A percentile compares a stretch with the other conserved stretches of the same genome.
These are phyloP conservation scores for Borostomias antarcticus DNA, from an alignment of 2,797 vertebrate species.

Conservation along the genomic window DNA sequence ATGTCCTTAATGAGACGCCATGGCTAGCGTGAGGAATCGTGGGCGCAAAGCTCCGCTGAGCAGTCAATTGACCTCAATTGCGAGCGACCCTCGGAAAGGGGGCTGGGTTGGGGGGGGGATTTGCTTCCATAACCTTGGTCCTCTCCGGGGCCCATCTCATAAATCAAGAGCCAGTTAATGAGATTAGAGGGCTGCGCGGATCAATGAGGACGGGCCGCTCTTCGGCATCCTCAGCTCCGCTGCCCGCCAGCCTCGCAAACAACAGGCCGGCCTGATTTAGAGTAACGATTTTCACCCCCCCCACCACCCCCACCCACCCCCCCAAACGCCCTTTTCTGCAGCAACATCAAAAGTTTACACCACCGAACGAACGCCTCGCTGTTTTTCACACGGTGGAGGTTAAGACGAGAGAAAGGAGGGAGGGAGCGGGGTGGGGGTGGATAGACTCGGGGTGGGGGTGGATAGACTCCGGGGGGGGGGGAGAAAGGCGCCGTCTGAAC, in stretches of 20 bases:
- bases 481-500: slow-evolving; percentile 40
- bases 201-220: slow-evolving; percentile 64
- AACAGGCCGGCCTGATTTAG: slow-evolving; percentile 59
- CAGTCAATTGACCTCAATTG: slow-evolving; percentile 76
- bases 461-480: no score
- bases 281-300: slow-evolving; percentile 61
- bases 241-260: slow-evolving; percentile 53
- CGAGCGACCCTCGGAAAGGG: slow-evolving; percentile 45
- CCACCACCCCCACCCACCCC: no score
- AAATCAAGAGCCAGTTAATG: slow-evolving; percentile 78
- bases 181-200: slow-evolving; percentile 72
- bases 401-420: background rate
- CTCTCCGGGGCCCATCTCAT: slow-evolving; percentile 67
- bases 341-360: slow-evolving; percentile 44
- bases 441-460: background rate
- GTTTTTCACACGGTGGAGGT: background rate
- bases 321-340: no score
- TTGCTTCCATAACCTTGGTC: slow-evolving; percentile 69
- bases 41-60: slow-evolving; percentile 48
- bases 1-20: slow-evolving; percentile 21
- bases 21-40: slow-evolving; percentile 40
- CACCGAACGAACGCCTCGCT: background rate
- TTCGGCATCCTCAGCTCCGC: slow-evolving; percentile 45
- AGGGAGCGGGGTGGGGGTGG: background rate
- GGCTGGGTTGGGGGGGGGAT: slow-evolving; percentile 24